Base-by-base conservation (phyloP, 1,140 invertebrate genomes). In the Wasmannia auropunctata region DNA sequence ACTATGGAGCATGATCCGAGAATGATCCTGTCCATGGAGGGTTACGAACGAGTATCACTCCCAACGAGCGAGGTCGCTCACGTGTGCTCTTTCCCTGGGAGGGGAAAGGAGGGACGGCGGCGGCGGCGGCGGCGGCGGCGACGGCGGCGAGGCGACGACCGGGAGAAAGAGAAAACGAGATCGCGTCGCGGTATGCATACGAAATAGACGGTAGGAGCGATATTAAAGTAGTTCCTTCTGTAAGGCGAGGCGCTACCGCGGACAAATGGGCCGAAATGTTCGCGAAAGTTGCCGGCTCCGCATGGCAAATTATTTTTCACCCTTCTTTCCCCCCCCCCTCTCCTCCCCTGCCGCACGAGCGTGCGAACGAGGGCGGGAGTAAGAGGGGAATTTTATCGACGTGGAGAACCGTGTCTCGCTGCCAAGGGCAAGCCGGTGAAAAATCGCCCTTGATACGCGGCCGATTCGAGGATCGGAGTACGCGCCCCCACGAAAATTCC, bases 171-270 rank as follows among this genome's bases (percentile, higher is more conserved):
- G 60, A 37, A 67, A 63, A 60, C 40, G 79, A 58, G 79, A 75
- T 58, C 75, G 49, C 81, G 60, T 70, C 86, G 65, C 70, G 84
- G 79, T 28, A 62, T 79, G 90, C 89, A 91, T 91, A 91, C 84
- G 79, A 88, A 91, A 65, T 91, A 74, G 79, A 69, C 87, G 87
- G 60, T 85, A 56, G 79, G 72, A 69, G 79, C 79, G 75, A 91
- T 88, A 90, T 88, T 91, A 90, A 90, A 79, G 87, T 87, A 90
- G 88, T 80, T 90, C 88, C 72, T 86, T 88, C 81, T 67, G 70
- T 54, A 31, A 90, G 84, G 28, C 76, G 85, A 83, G 67, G 58
- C 37, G 51, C 37, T 70, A 56, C 63, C 70, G 49, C 72, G 87
- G 77, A 89, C 85, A 86, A 90, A 90, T 79, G 76, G 49, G 75